Percentiles rank a stretch among this genome's conserved stretches.
Conservation (phyloP, 2,888 invertebrate species). For the Sycophila texana region DNA sequence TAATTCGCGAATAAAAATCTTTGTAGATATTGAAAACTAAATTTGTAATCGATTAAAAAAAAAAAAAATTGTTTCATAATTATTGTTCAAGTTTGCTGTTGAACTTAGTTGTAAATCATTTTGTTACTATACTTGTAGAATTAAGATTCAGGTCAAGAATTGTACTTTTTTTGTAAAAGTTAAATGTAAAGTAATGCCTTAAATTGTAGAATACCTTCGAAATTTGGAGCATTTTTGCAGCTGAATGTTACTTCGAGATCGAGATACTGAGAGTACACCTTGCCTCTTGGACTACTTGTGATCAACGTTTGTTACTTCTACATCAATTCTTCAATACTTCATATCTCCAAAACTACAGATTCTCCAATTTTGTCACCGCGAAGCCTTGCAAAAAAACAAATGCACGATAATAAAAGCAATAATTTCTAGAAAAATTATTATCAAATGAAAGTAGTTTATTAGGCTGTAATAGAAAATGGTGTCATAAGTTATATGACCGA, state of each 20-base stretch:
- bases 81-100: constrained; percentile 31
- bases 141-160: constrained; percentile 45
- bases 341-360: constrained; percentile 52
- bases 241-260: constrained; percentile 52
- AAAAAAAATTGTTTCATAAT: constrained; percentile 22
- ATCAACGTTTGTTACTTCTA: constrained; percentile 52
- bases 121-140: constrained; percentile 43
- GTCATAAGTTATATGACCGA: background rate
- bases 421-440: constrained; percentile 10
- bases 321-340: constrained; percentile 54
- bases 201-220: constrained; percentile 42
- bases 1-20: constrained; percentile 21
- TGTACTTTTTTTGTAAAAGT: constrained; percentile 42
- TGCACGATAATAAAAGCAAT: constrained; percentile 28
- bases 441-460: constrained; percentile 16
- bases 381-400: constrained; percentile 48
- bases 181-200: constrained; percentile 48
- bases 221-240: constrained; percentile 51
- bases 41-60: constrained; percentile 16
- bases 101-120: constrained; percentile 34
- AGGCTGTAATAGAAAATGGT: background rate
- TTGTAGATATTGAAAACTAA: background rate
- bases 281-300: constrained; percentile 54
- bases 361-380: constrained; percentile 45
- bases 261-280: constrained; percentile 51